Evolutionary conservation across 2,888 invertebrate species (phyloP), one percentile per base, ranked within the genome.

Genomic region (Tenthredo distinguenda): DNA sequence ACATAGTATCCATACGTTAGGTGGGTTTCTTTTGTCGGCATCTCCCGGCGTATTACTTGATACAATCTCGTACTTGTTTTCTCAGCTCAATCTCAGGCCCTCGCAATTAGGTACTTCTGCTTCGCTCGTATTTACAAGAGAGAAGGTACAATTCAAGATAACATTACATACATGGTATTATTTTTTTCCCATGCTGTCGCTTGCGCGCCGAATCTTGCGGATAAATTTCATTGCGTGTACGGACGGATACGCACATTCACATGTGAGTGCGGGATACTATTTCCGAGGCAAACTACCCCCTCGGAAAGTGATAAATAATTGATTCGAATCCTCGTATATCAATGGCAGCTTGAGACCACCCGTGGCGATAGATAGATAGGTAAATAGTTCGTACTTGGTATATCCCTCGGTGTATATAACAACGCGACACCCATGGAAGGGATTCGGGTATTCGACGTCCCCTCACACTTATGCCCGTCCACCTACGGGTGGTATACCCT

Each of bases 301-400:
- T 62, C 26, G 62, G n/a, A 65, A 84, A 47, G 74, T 90, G 88
- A 88, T 91, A 90, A 92, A 92, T 92, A 92, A 92, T 92, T 91
- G 91, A 92, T 91, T 89, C 88, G 87, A 82, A 87, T 88, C 88
- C 86, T 86, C 83, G 84, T 86, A 89, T 90, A 91, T 92, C 91
- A 88, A 89, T 88, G 88, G 91, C 88, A 90, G 90, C 90, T 89
- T 90, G 88, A 88, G 88, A 92, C 93, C 93, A 93, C 93, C 93
- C 92, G 91, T 89, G 85, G 92, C 88, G 91, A 90, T 87, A 31
- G 34, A 55, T 77, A 55, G 55, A 77, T 77, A 34, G 10, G 34
- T 43, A 43, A 40, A 74, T 43, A 74, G 40, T 15, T 12, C 26
- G 62, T 62, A 62, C 26, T 62, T 62, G 26, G 26, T 9, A 21